Evolutionary conservation across 2,888 invertebrate species (phyloP).

Genomic region (Melanargia galathea): DNA sequence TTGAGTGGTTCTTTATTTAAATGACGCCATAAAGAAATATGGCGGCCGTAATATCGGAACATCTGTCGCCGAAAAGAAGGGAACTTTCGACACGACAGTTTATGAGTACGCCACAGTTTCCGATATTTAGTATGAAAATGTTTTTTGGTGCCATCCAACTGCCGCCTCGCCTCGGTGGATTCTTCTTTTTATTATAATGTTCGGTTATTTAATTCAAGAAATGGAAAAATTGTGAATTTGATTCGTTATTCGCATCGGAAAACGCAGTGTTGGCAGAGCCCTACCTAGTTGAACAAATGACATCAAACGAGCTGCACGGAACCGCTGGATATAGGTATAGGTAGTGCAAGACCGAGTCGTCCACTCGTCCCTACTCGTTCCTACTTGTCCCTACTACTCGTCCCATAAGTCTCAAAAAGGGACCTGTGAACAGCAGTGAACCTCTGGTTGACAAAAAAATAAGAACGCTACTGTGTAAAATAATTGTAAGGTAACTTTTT

Average conservation of each 20-base stretch:
- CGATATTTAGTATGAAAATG: slow-evolving; percentile 64
- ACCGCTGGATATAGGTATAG: too few relatives aligned
- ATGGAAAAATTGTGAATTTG: slow-evolving; percentile 2
- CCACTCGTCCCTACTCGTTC: too few relatives aligned
- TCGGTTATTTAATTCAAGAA: slow-evolving; percentile 22
- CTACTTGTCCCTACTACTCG: too few relatives aligned
- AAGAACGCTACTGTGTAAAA: too few relatives aligned
- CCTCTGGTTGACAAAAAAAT: too few relatives aligned
- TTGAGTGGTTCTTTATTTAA: slow-evolving; percentile 70
- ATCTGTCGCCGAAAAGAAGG: slow-evolving; percentile 71
- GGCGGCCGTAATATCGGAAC: slow-evolving; percentile 66
- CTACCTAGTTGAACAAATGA: too few relatives aligned
- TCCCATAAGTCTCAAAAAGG: too few relatives aligned
- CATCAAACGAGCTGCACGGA: too few relatives aligned
- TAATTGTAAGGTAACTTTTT: too few relatives aligned
- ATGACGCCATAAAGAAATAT: slow-evolving; percentile 73
- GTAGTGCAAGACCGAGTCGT: too few relatives aligned
- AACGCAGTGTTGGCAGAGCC: too few relatives aligned
- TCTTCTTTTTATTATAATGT: slow-evolving; percentile 36
- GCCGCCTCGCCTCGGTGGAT: slow-evolving; percentile 25
- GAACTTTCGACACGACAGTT: slow-evolving; percentile 69
- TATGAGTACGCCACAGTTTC: slow-evolving; percentile 61
- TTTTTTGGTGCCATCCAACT: slow-evolving; percentile 54
- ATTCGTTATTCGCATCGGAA: background rate
- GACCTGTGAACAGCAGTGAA: too few relatives aligned